Evolutionary conservation across 2,113 vertebrate species (phyloP), one percentile per base, ranked within the genome.

Genomic region (Malurus cyaneus): DNA sequence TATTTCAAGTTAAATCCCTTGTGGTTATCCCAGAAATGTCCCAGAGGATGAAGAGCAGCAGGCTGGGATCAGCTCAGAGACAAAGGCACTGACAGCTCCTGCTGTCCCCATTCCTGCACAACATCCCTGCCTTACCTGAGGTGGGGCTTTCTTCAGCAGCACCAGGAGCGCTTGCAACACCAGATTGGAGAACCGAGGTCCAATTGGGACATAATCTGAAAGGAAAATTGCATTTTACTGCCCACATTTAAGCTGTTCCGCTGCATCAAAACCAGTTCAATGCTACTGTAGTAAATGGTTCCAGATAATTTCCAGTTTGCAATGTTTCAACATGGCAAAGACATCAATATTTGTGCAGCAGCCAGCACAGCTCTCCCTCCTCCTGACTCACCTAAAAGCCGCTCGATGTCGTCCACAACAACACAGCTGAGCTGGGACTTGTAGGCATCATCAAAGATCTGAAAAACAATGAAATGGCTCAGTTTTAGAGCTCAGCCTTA

Each of bases 401-500:
- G 98, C 69, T 99, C 99, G 16, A 99, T 99, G 97, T 99, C 99
- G 2, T 99, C 99, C 93, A 99, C 99, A 6, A 99, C 98, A 50
- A 99, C 98, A 80, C 99, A 99, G 97, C 99, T 99, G 95, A 99
- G 98, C 92, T 99, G 99, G 67, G 99, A 99, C 97, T 99, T 99
- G 97, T 99, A 99, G 0, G 99, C 99, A 74, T 99, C 99, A 82
- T 99, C 99, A 93, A 99, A 99, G 96, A 99, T 99, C 99, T 99
- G 32, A 11, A 96, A 96, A 74, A 84, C 53, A 96, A 53, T 5
- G 69, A 90, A 91, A 66, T 6, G n/a, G 17, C n/a, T 50, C 80
- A 56, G 4, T 5, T 69, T 66, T 47, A 88, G 29, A 79, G 10
- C 64, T n/a, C 78, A 86, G 77, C 72, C 80, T 36, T 61, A 72